Evolutionary conservation across 2,797 vertebrate species (phyloP), one percentile per base, ranked within the genome.

Genomic region (Poecilia gillii): DNA sequence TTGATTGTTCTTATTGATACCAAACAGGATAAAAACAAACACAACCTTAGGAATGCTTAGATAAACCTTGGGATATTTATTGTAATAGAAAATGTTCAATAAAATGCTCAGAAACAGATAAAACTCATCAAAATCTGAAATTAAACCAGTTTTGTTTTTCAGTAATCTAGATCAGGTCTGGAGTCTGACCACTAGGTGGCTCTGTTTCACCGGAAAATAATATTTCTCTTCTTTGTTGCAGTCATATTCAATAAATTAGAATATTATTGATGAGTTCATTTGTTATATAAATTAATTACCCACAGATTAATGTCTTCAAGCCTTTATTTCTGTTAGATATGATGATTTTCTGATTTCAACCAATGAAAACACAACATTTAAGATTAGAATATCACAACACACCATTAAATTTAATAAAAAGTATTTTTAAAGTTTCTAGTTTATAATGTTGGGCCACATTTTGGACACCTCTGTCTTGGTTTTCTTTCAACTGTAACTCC

Each of bases 171-270:
- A 1, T 36, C 20, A 18, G 39, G 2, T 36, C 14, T 57, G 72
- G 23, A 46, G 95, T 97, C 93, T 95, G 94, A 93, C 97, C 97
- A 95, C 97, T 97, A 96, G 97, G 96, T 88, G 97, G 96, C 97
- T 96, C 96, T 90, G 94, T 96, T 95, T 96, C 96, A 97, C 96
- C 4, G 3, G 18, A 95, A 96, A n/a, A 95, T 93, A 93, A 94
- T 11, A 7, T 25, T 20, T 0, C 23, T 39, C 20, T 23, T 20
- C 36, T 36, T 66, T 66, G 62, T 39, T 39, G 23, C 9, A 25
- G 36, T 14, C 64, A 41, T 41, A 2, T 12, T 41, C 20, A 68
- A 25, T 68, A 41, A 68, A 68, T 41, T 5, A 2, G 8, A 68
- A 39, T 39, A 39, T 41, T 41, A 25, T 68, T 68, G 20, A 39